Base-by-base conservation (phyloP, 1,140 invertebrate genomes). In the Carposina sasakii region DNA sequence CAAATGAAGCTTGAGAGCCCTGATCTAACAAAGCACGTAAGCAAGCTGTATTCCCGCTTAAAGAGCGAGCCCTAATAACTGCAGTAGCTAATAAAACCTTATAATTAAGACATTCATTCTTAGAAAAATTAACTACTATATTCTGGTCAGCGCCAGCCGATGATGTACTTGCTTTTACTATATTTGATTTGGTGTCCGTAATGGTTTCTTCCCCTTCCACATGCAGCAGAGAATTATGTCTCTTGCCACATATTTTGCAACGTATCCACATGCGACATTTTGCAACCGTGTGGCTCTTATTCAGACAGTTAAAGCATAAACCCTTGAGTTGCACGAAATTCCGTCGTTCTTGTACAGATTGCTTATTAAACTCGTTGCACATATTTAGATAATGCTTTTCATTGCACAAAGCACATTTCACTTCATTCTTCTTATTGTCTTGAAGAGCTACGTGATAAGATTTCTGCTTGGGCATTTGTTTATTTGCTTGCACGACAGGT, bases 291-390 rank as follows among this genome's bases (percentile, higher is more conserved):
- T 63, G 60, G 34, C 52, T 48, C 9, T 40, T 8, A 20, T 28
- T 33, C 24, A 60, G 28, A 43, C 63, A 62, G 19, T 58, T 67
- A 21, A 50, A 57, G 48, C 64, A 67, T 12, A 63, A 20, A 33
- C 45, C 45, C 12, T 63, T 51, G n/a, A 44, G 52, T 40, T 60
- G 57, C 1, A 57, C 57, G 47, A 50, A 53, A 19, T 63, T 37
- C 12, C 26, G 36, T 40, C 57, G 31, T 28, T 57, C 28, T 3
- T 16, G 20, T 9, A 33, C 22, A 10, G 43, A 6, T 45, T 52
- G 31, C 19, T 56, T 54, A 2, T 8, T 34, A 41, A 64, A 64
- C 16, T 53, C 49, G 9, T 49, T 59, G 41, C 56, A 63, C 13
- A 56, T 46, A 43, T 40, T 56, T 43, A 62, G 20, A 40, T 46